Base-by-base conservation (phyloP, 2,888 invertebrate species). In the Epistrophe grossulariae region DNA sequence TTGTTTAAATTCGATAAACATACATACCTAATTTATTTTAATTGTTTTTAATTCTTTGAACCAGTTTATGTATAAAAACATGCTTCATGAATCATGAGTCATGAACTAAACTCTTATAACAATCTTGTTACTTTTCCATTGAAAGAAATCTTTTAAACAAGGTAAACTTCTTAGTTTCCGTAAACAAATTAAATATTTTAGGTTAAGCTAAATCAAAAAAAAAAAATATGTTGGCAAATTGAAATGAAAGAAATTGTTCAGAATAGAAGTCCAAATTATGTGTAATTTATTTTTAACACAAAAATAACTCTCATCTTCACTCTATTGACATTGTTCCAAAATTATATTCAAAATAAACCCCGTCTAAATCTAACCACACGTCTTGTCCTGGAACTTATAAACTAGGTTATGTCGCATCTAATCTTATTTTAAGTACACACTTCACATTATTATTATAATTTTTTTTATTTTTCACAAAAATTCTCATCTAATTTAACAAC, bases 371-470 rank as follows among this genome's bases (percentile, higher is more conserved):
- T 40, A 62, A 40, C 62, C 62, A n/a, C 40, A 62, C 8, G n/a
- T n/a, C n/a, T 38, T 62, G 17, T 59, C 17, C 17, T 17, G 59
- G 11, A 35, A 31, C 6, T n/a, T 17, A 7, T 31, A 9, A 55
- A n/a, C 15, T 35, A 38, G 59, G 35, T 59, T 38, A 59, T 59
- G 11, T 11, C 59, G 35, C 35, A 59, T 59, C 40, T 43, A 62
- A 62, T 62, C 5, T 24, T 43, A 8, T 15, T 62, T 24, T 62
- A 62, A 62, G 62, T 62, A 43, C 40, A 24, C 24, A 24, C 1
- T 24, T 24, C 24, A 24, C 13, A 43, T 43, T 60, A 19, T 24
- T 40, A 19, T 13, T 10, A 15, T n/a, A n/a, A n/a, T 35, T 19
- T 17, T 59, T 59, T 17, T n/a, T 0, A 38, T 35, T 9, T 59